Evolutionary conservation across 2,888 invertebrate species (phyloP).

Genomic region (Selenia dentaria): DNA sequence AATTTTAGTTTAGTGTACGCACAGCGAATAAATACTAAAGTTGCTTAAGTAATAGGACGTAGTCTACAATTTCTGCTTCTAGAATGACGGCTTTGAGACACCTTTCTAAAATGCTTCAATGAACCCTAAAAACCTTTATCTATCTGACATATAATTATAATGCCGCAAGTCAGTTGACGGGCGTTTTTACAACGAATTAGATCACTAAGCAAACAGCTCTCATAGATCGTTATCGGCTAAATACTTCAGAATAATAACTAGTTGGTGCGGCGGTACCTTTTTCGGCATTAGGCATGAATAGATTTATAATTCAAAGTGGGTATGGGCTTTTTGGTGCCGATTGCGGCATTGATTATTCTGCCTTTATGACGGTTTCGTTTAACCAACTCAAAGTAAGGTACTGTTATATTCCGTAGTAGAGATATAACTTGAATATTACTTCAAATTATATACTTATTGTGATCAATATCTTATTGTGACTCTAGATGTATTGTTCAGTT

Average conservation of each 20-base stretch:
- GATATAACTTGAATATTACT: no score
- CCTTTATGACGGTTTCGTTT: background rate
- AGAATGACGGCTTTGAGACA: no score
- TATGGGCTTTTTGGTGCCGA: slow-evolving; percentile 3
- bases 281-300: slow-evolving; percentile 21
- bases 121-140: slow-evolving; percentile 61
- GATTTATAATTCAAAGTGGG: slow-evolving; percentile 11
- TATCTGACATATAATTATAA: slow-evolving; percentile 65
- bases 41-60: no score
- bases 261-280: slow-evolving; percentile 32
- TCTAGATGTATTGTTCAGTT: no score
- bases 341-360: slow-evolving; percentile 5
- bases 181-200: slow-evolving; percentile 54
- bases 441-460: no score
- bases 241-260: slow-evolving; percentile 37
- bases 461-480: no score
- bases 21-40: no score
- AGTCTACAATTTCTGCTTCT: no score
- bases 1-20: no score
- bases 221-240: slow-evolving; percentile 45
- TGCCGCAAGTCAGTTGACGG: slow-evolving; percentile 65
- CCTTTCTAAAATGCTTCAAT: no score
- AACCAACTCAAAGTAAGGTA: no score
- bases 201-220: slow-evolving; percentile 43
- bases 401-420: no score